Conservation (phyloP, 2,113 vertebrate genomes). For the Guaruba guarouba region DNA sequence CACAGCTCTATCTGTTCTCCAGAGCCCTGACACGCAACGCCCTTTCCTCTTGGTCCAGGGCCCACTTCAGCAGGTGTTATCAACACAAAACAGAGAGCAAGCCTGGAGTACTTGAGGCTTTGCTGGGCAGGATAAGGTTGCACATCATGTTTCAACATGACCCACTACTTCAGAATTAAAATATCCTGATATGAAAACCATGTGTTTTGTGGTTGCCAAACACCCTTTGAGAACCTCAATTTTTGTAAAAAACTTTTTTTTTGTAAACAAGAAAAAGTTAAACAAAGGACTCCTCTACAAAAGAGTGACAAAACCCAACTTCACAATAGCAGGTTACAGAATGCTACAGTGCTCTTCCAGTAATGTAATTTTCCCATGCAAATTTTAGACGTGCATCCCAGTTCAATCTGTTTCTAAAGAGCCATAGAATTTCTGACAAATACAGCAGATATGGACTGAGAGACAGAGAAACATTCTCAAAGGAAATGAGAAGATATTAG, state of each 20-base stretch:
- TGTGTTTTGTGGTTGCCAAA: not conserved
- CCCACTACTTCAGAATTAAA: not conserved
- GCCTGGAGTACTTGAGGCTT: not conserved
- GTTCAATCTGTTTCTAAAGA: not conserved
- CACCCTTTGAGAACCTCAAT: not conserved
- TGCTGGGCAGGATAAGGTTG: conserved; percentile 28
- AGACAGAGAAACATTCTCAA: not conserved
- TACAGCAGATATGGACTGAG: not conserved
- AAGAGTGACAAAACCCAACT: not conserved
- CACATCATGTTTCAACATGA: not conserved
- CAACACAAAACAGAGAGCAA: conserved; percentile 47
- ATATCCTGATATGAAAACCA: not conserved
- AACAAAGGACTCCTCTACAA: not conserved
- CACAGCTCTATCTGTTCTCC: conserved; percentile 12
- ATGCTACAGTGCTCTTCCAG: not conserved
- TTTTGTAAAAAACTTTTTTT: not conserved
- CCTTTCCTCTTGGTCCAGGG: conserved; percentile 39
- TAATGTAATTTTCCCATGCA: not conserved
- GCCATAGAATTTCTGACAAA: not conserved
- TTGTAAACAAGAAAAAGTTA: not conserved
- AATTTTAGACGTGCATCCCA: not conserved
- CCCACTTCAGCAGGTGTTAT: conserved; percentile 50
- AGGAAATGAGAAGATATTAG: not conserved
- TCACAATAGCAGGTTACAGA: not conserved
- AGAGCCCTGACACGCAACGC: conserved; percentile 6